phyloP scores from a whole-genome alignment of 2,888 invertebrate genomes.

The Myathropa florea region DNA sequence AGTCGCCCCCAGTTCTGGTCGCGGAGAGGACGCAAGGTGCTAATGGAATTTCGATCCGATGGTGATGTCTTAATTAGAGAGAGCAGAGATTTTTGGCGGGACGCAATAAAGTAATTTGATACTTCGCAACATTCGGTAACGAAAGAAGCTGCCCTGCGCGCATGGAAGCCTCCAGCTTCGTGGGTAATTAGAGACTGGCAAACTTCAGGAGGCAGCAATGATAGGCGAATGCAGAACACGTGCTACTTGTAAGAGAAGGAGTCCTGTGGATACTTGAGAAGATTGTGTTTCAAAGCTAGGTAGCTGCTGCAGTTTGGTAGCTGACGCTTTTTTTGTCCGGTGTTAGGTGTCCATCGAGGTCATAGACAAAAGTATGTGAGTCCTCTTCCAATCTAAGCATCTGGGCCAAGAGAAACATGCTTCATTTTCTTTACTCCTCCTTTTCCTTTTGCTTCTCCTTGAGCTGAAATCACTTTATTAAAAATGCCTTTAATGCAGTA shows the following conservation, averaged over 20 bases:
- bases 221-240: neutral
- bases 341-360: neutral
- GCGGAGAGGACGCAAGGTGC: conserved; percentile 52
- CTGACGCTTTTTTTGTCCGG: neutral
- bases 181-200: conserved; percentile 44
- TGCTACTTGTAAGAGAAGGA: conserved; percentile 8
- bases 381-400: neutral
- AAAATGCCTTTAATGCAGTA: too few relatives aligned
- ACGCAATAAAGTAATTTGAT: conserved; percentile 52
- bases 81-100: conserved; percentile 27
- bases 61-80: conserved; percentile 65
- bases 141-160: conserved; percentile 39
- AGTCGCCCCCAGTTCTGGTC: conserved; percentile 35
- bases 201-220: conserved; percentile 11
- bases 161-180: conserved; percentile 40
- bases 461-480: too few relatives aligned
- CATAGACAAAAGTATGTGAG: neutral
- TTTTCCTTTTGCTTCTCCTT: too few relatives aligned
- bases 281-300: neutral
- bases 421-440: too few relatives aligned
- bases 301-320: neutral
- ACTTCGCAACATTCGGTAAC: conserved; percentile 34
- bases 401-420: too few relatives aligned
- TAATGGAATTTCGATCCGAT: conserved; percentile 55
- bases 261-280: neutral